Percentiles rank a stretch among this genome's conserved stretches.
Evolutionary conservation across 2,888 invertebrate genomes (phyloP).

Genomic region (Uropetala carovei): DNA sequence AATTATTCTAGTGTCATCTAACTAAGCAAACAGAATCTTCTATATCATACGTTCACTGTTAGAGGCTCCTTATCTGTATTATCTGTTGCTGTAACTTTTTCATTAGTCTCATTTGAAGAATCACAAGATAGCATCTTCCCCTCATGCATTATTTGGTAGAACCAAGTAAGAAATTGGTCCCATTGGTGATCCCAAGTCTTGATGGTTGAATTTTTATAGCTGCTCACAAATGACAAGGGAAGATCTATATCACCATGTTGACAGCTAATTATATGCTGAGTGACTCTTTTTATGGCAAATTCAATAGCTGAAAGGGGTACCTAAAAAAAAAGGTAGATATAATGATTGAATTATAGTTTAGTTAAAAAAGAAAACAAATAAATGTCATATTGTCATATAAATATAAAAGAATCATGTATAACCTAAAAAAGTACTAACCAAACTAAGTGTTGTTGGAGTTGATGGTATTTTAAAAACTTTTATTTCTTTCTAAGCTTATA

Average conservation of each 20-base stretch:
- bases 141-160: constrained; percentile 80
- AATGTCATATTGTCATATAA: not conserved
- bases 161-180: constrained; percentile 89
- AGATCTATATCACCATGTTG: constrained; percentile 82
- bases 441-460: too few relatives aligned
- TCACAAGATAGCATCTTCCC: constrained; percentile 71
- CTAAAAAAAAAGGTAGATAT: constrained; percentile 75
- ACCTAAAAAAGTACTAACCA: not conserved
- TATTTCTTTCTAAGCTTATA: too few relatives aligned
- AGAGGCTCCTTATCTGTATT: not conserved
- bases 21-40: not conserved
- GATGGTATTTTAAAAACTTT: too few relatives aligned
- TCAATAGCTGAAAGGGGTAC: constrained; percentile 87
- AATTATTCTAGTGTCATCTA: too few relatives aligned
- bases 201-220: not conserved
- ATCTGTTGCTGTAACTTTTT: not conserved
- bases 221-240: constrained; percentile 66
- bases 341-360: not conserved
- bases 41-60: constrained; percentile 22
- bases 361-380: not conserved
- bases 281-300: constrained; percentile 88
- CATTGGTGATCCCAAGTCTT: constrained; percentile 88
- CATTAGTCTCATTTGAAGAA: not conserved
- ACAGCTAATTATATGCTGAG: constrained; percentile 81
- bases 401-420: not conserved